Conservation (phyloP, 2,113 vertebrate genomes). For the Macrotis lagotis region DNA sequence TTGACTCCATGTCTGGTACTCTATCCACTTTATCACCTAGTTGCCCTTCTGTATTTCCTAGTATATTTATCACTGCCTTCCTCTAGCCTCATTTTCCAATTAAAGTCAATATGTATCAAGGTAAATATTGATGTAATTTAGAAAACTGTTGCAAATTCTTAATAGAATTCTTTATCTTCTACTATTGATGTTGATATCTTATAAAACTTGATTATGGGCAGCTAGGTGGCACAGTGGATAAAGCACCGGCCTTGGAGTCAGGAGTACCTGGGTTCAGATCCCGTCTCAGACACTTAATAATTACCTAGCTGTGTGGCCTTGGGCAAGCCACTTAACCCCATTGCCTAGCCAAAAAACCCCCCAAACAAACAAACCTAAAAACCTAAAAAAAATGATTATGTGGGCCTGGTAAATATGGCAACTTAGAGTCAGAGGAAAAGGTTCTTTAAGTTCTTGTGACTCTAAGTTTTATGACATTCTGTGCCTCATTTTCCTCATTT, state of each 20-base stretch:
- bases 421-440: not conserved
- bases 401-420: not conserved
- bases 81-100: not conserved
- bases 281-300: too few relatives aligned
- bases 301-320: too few relatives aligned
- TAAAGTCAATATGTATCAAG: not conserved
- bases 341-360: too few relatives aligned
- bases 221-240: too few relatives aligned
- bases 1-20: too few relatives aligned
- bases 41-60: not conserved
- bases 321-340: too few relatives aligned
- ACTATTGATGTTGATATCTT: not conserved
- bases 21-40: too few relatives aligned
- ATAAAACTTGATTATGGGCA: not conserved
- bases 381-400: too few relatives aligned
- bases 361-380: too few relatives aligned
- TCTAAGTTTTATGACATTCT: not conserved
- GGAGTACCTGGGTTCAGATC: too few relatives aligned
- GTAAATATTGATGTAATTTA: not conserved
- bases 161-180: not conserved
- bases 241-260: too few relatives aligned
- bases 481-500: not conserved
- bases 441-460: not conserved
- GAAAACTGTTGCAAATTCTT: not conserved
- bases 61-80: not conserved